phyloP scores from a whole-genome alignment of 2,888 invertebrate species.

The Temnothorax rugatulus region DNA sequence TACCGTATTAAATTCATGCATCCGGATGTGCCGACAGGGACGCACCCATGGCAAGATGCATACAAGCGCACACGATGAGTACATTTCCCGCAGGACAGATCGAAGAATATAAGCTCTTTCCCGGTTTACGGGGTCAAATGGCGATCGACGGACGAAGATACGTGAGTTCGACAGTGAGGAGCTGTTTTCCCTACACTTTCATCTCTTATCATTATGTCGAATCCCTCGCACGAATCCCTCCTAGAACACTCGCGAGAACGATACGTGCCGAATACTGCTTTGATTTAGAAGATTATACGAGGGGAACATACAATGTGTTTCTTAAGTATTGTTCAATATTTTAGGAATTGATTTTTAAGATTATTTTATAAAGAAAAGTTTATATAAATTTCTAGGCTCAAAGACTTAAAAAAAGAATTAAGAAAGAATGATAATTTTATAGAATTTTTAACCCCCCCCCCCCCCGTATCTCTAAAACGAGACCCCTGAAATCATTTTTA shows the following conservation, averaged over 20 bases:
- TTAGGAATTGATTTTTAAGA: background rate
- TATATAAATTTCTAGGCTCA: background rate
- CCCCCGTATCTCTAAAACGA: too few relatives aligned
- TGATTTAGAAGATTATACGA: background rate
- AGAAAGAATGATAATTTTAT: too few relatives aligned
- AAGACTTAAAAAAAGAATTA: background rate
- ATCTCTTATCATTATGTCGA: background rate
- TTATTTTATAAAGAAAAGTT: background rate
- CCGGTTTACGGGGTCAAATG: constrained; percentile 8
- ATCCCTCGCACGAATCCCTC: background rate
- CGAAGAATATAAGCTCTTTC: constrained; percentile 12
- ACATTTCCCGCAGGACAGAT: constrained; percentile 27
- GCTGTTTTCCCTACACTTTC: background rate
- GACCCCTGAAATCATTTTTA: too few relatives aligned
- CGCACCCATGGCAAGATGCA: background rate
- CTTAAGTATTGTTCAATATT: background rate
- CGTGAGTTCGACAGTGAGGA: background rate
- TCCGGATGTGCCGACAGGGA: background rate
- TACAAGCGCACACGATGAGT: background rate
- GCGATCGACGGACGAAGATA: background rate
- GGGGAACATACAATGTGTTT: background rate
- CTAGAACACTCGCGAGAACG: background rate
- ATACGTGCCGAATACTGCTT: background rate
- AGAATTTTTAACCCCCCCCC: too few relatives aligned
- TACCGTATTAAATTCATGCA: constrained; percentile 44